phyloP scores from a whole-genome alignment of 2,888 invertebrate species.

The Idaea biselata region DNA sequence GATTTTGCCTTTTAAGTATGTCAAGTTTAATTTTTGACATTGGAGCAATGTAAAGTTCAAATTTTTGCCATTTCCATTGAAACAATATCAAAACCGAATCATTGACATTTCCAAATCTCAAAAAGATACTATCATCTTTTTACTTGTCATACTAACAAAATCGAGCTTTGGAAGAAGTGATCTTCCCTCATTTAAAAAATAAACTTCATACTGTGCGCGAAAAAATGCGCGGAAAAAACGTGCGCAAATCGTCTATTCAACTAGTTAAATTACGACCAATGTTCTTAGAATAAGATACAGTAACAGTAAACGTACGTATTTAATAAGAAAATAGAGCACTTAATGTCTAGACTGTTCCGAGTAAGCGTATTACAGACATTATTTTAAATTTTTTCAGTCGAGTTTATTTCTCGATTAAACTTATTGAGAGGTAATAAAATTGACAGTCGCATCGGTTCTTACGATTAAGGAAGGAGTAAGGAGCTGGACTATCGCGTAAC shows the following conservation, averaged over 20 bases:
- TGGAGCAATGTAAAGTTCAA: too few relatives aligned
- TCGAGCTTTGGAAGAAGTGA: too few relatives aligned
- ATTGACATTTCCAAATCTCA: too few relatives aligned
- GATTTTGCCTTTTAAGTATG: too few relatives aligned
- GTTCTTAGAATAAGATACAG: slow-evolving; percentile 52
- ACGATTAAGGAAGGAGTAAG: background rate
- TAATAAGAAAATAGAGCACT: slow-evolving; percentile 79
- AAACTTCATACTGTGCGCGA: background rate
- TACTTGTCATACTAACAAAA: too few relatives aligned
- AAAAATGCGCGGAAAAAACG: background rate
- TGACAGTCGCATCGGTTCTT: slow-evolving; percentile 45
- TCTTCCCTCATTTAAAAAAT: background rate
- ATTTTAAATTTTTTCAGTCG: slow-evolving; percentile 73
- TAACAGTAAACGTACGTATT: slow-evolving; percentile 65
- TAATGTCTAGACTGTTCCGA: slow-evolving; percentile 77
- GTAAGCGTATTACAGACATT: slow-evolving; percentile 78
- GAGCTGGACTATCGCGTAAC: background rate
- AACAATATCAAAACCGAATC: too few relatives aligned
- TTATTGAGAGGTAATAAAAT: slow-evolving; percentile 61
- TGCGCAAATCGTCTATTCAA: slow-evolving; percentile 8
- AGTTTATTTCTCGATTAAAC: slow-evolving; percentile 68
- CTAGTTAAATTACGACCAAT: background rate
- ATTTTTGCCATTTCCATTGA: too few relatives aligned
- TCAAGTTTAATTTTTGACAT: too few relatives aligned
- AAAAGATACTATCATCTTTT: too few relatives aligned